phyloP scores from a whole-genome alignment of 2,113 vertebrate species.

The Orthochromis indermauri region DNA sequence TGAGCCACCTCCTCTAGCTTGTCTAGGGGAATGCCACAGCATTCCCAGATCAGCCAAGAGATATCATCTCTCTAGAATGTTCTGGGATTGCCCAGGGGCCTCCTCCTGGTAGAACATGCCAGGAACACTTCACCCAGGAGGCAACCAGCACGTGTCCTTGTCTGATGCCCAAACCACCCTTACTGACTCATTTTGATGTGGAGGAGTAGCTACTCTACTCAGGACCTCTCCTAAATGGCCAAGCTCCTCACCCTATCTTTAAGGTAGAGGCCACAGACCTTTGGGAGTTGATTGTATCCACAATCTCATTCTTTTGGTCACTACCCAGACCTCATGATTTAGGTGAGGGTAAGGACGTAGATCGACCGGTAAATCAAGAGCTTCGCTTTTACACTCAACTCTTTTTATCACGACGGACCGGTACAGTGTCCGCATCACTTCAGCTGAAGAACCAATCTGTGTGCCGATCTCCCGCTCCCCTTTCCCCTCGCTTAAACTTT shows the following conservation, averaged over 20 bases:
- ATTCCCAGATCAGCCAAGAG: neutral
- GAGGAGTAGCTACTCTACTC: neutral
- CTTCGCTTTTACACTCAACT: neutral
- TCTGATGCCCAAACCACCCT: neutral
- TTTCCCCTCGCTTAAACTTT: neutral
- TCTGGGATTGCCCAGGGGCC: neutral
- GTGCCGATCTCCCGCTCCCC: neutral
- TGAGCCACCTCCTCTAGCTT: neutral
- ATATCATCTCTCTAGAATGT: neutral
- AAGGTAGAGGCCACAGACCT: neutral
- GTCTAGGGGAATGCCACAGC: neutral
- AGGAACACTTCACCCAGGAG: neutral
- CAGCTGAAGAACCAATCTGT: neutral
- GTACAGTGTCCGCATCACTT: neutral
- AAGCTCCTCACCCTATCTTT: neutral
- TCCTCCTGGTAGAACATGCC: neutral
- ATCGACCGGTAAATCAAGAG: neutral
- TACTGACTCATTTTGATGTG: neutral
- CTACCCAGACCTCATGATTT: neutral
- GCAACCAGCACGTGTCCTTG: neutral
- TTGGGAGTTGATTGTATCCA: neutral
- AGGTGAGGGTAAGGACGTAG: neutral
- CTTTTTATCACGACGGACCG: neutral
- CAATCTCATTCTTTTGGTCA: neutral
- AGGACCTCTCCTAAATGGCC: neutral